These are phyloP conservation scores for Drosophila paramelanica DNA, from an alignment of 2,888 invertebrate species.

Conservation along the genomic window DNA sequence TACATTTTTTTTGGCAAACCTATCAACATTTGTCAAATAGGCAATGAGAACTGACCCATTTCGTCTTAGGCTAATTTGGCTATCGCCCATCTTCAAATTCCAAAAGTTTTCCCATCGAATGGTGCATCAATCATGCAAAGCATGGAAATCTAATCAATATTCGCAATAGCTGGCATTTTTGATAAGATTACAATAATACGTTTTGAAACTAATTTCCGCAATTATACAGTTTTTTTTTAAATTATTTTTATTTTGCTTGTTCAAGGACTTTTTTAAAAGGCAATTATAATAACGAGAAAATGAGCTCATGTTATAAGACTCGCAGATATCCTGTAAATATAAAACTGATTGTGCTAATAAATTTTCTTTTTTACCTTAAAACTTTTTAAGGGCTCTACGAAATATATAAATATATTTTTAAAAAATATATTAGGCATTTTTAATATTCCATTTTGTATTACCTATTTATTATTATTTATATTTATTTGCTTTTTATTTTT, in stretches of 20 bases:
- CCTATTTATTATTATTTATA: too few relatives aligned
- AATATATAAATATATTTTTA: too few relatives aligned
- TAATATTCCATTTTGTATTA: too few relatives aligned
- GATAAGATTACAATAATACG: constrained; percentile 47
- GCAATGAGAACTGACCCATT: constrained; percentile 3
- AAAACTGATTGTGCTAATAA: constrained; percentile 1
- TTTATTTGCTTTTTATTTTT: too few relatives aligned
- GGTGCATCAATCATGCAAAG: background rate
- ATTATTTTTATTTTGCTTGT: constrained; percentile 29
- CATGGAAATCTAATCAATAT: constrained; percentile 19
- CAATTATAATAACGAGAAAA: background rate
- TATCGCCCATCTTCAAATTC: background rate
- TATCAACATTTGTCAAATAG: too few relatives aligned
- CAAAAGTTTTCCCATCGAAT: constrained; percentile 13
- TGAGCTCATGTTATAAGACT: background rate
- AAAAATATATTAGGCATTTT: too few relatives aligned
- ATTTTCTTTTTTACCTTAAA: background rate
- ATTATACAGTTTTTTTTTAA: constrained; percentile 31
- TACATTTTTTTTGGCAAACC: too few relatives aligned
- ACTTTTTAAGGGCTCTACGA: background rate
- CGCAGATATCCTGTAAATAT: constrained; percentile 14
- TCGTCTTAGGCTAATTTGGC: constrained; percentile 11
- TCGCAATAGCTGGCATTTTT: constrained; percentile 25
- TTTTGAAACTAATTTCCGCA: constrained; percentile 51
- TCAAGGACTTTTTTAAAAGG: constrained; percentile 40